Percentiles rank a stretch among this genome's conserved stretches.
These are phyloP conservation scores for Rhabdomys dilectus DNA, from an alignment of 2,113 vertebrate species.

Conservation along the genomic window DNA sequence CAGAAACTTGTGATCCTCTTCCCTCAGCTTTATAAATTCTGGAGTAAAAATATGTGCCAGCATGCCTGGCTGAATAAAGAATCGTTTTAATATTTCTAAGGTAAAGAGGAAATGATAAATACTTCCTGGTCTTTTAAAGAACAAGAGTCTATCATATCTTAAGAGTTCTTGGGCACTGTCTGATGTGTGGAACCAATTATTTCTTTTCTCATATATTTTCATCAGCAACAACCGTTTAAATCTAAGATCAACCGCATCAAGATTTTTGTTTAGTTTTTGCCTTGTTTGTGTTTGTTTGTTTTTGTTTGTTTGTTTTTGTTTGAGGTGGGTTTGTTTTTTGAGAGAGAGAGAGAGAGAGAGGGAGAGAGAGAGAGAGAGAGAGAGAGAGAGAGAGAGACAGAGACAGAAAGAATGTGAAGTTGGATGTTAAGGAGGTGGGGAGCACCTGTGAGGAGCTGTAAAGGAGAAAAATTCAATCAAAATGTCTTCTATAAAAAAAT, in stretches of 20 bases:
- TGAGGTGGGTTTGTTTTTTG: background rate
- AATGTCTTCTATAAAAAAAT: background rate
- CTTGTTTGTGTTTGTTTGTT: background rate
- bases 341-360: background rate
- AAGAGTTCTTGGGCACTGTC: background rate
- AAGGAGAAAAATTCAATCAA: background rate
- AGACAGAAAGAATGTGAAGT: background rate
- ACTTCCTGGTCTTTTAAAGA: background rate
- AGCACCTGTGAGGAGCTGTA: background rate
- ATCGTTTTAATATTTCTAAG: background rate
- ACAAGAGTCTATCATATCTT: background rate
- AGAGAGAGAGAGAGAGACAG: background rate
- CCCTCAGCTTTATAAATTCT: background rate
- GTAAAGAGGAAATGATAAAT: background rate
- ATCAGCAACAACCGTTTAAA: background rate
- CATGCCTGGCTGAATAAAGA: background rate
- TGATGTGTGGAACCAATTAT: background rate
- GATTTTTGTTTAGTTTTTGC: background rate
- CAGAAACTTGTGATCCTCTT: background rate
- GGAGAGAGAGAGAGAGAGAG: background rate
- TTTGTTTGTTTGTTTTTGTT: background rate
- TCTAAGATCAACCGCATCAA: background rate
- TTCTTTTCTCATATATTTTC: background rate
- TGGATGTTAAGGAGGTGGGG: too few species aligned
- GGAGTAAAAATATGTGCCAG: background rate